Base-by-base conservation (phyloP, 1,140 invertebrate species). In the Dendrolimus punctatus region DNA sequence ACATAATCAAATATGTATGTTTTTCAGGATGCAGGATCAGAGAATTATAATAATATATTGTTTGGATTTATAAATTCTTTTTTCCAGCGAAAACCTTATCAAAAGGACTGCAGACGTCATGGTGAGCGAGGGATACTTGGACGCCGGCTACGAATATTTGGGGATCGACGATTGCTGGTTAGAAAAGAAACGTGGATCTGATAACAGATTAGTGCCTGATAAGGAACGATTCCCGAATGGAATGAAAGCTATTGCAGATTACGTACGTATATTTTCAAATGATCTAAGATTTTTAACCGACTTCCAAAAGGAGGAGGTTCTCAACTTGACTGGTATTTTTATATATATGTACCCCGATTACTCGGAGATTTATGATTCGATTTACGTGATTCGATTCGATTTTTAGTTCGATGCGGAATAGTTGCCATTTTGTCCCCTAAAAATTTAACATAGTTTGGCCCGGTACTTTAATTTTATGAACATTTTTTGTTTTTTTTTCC, bases 151-250 rank as follows among this genome's bases (percentile, higher is more conserved):
- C 76, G 90, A 95, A 64, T 95, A 95, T 68, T 88, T 97, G 2
- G 95, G 93, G 54, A 93, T 98, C 52, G 96, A 98, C 74, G 96
- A 98, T 80, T 98, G 96, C 76, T 98, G 95, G 95, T 72, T 93
- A 58, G 91, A 92, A 45, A 91, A 91, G 57, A 70, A 91, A 49
- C 85, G 96, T 42, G 92, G 93, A 62, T 73, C 71, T 41, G 73
- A 91, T 23, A 91, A 93, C 8, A 89, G 89, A 62, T 83, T 98
- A 10, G 91, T 93, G 55, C 86, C 95, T 1, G 94, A 97, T 79
- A 88, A 88, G 23, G 71, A 90, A 42, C 86, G 96, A 55, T 98
- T 98, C 81, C 95, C 95, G 0, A 92, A 85, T 75, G 96, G 96
- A 10, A 95, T 98, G 56, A 93, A 93, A 72, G 89, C 88, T 40